Conservation (phyloP, 2,797 vertebrate genomes). For the Lerista edwardsae region DNA sequence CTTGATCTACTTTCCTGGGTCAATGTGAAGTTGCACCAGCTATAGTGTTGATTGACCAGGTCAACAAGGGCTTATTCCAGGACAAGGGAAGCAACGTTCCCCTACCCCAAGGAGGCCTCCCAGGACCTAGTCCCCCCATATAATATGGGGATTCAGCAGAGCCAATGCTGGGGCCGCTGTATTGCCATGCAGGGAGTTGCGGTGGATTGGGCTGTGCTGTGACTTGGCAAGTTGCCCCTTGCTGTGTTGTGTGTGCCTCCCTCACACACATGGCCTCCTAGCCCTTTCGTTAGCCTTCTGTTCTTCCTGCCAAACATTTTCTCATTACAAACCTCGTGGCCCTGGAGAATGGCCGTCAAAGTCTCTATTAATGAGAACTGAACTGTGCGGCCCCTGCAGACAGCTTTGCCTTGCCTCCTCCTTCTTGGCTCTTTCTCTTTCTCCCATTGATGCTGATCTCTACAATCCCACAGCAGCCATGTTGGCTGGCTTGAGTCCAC, state of each 20-base stretch:
- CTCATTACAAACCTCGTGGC: not conserved
- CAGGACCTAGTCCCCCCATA: too few species aligned
- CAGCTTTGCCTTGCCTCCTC: not conserved
- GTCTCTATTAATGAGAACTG: not conserved
- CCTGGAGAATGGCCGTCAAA: not conserved
- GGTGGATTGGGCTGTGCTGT: not conserved
- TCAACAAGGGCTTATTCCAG: too few species aligned
- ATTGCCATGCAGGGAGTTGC: too few species aligned
- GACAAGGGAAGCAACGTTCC: too few species aligned
- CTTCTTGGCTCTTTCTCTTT: not conserved
- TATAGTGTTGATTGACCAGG: too few species aligned
- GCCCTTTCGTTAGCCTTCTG: constrained; percentile 12
- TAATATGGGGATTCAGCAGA: too few species aligned
- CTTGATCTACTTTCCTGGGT: too few species aligned
- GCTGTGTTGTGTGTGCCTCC: not conserved
- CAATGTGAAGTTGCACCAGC: too few species aligned
- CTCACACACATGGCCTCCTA: not conserved
- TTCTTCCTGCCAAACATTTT: constrained; percentile 3
- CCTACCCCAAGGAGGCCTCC: too few species aligned
- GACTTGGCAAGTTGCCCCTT: not conserved
- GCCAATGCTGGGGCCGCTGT: too few species aligned
- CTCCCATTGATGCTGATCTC: not conserved
- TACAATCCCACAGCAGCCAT: not conserved
- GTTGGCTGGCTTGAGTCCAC: not conserved
- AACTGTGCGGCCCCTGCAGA: not conserved